Evolutionary conservation across 2,113 vertebrate species (phyloP).

Genomic region (Ceyx melanurus): DNA sequence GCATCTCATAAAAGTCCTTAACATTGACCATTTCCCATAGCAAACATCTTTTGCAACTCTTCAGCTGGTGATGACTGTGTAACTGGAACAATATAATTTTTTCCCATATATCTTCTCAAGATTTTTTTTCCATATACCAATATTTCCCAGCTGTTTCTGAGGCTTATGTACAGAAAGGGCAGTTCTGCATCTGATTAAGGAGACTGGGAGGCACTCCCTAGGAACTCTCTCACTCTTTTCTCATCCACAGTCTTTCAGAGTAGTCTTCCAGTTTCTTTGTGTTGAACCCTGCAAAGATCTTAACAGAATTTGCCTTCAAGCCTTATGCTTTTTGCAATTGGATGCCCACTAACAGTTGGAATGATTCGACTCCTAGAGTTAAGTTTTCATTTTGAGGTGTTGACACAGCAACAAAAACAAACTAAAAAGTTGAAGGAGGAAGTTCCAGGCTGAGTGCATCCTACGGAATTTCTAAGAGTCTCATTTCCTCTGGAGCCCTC

Average conservation of each 20-base stretch:
- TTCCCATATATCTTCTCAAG: not conserved
- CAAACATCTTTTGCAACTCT: not conserved
- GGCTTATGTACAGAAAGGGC: not conserved
- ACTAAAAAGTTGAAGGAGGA: not conserved
- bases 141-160: not conserved
- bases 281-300: not conserved
- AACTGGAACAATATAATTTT: not conserved
- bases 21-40: not conserved
- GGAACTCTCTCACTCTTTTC: not conserved
- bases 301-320: not conserved
- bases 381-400: constrained; percentile 17
- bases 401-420: constrained; percentile 23
- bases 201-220: not conserved
- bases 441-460: constrained; percentile 24
- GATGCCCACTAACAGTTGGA: constrained; percentile 17
- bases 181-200: not conserved
- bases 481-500: constrained; percentile 56
- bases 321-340: not conserved
- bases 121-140: not conserved
- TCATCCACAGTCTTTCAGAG: not conserved
- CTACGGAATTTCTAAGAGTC: constrained; percentile 18
- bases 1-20: not conserved
- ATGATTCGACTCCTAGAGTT: not conserved
- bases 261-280: not conserved
- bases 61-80: not conserved